Evolutionary conservation across 2,888 invertebrate genomes (phyloP).

Genomic region (Apomyelois bistriatella): DNA sequence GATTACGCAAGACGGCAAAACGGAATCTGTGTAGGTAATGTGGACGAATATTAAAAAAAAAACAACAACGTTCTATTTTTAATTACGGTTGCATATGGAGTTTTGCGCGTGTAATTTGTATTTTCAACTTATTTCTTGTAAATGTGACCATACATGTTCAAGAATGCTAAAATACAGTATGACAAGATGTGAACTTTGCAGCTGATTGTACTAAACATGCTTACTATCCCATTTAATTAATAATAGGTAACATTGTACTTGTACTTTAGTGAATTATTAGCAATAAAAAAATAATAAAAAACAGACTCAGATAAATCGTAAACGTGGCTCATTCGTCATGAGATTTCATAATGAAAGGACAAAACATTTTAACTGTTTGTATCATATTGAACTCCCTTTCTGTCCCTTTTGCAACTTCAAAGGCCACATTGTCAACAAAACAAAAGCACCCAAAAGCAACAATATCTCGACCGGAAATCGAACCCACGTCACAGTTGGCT

Average conservation of each 20-base stretch:
- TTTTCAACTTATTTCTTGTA: neutral
- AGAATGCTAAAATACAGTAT: no score
- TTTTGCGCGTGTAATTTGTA: neutral
- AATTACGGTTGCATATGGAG: neutral
- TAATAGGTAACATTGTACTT: no score
- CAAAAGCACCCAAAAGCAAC: neutral
- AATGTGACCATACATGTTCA: no score
- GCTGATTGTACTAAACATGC: no score
- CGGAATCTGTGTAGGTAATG: slow-evolving; percentile 10
- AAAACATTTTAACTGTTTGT: neutral
- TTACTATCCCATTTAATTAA: no score
- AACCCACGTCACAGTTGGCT: no score
- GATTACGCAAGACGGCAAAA: slow-evolving; percentile 2
- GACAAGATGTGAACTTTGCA: no score
- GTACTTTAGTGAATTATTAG: no score
- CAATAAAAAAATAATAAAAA: no score
- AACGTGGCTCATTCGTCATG: no score
- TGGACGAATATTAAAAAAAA: slow-evolving; percentile 7
- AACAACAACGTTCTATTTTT: neutral
- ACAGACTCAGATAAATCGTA: no score
- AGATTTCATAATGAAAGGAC: no score
- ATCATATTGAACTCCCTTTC: neutral
- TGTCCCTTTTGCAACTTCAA: neutral
- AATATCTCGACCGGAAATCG: neutral
- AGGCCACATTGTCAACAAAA: neutral